A percentile compares a stretch with the other conserved stretches of the same genome.
phyloP scores from a whole-genome alignment of 2,797 vertebrate species.

The Semaprochilodus insignis region DNA sequence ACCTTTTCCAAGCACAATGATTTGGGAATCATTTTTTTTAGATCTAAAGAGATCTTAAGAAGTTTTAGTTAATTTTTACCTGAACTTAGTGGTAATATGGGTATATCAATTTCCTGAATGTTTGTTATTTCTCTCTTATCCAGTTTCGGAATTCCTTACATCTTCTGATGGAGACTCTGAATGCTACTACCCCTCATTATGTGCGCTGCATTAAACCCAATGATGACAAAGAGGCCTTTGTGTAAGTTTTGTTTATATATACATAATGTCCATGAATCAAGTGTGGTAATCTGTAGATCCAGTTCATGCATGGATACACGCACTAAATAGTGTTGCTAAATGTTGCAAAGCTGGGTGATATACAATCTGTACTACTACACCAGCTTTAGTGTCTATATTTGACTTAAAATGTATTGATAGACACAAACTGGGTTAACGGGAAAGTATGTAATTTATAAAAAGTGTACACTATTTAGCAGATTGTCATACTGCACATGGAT shows the following conservation, averaged over 20 bases:
- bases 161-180: conserved; percentile 95
- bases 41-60: background rate
- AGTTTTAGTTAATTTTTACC: background rate
- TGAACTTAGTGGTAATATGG: background rate
- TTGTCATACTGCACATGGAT: too few relatives aligned
- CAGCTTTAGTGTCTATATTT: too few relatives aligned
- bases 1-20: background rate
- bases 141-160: conserved; percentile 94
- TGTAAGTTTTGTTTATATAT: conserved; percentile 79
- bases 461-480: too few relatives aligned
- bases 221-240: conserved; percentile 88
- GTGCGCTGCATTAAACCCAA: conserved; percentile 99
- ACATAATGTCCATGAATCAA: background rate
- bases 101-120: background rate
- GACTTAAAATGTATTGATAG: too few relatives aligned
- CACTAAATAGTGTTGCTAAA: background rate
- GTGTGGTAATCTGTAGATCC: background rate
- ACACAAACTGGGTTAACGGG: too few relatives aligned
- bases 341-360: background rate
- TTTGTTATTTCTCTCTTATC: conserved; percentile 6
- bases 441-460: too few relatives aligned
- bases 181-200: conserved; percentile 93
- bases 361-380: too few relatives aligned
- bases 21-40: too few relatives aligned
- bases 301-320: background rate